Conservation (phyloP, 2,888 invertebrate species). For the Melolontha melolontha region DNA sequence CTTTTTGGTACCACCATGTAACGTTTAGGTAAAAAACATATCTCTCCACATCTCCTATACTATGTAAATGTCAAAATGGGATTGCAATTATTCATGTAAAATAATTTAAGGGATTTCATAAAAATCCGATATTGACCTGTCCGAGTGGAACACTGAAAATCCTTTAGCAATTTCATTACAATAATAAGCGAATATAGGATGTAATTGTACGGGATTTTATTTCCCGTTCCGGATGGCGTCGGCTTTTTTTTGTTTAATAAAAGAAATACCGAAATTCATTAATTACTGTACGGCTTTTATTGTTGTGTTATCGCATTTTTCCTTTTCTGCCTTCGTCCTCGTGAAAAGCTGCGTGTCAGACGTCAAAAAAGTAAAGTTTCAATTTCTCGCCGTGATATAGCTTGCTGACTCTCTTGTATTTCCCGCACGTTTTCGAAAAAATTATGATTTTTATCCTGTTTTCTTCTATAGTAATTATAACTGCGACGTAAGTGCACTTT, state of each 20-base stretch:
- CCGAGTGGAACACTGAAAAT: too few species aligned
- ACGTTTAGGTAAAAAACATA: too few species aligned
- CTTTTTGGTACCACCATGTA: too few species aligned
- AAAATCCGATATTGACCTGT: too few species aligned
- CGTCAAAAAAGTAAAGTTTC: slow-evolving; percentile 19
- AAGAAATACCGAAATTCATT: slow-evolving; percentile 16
- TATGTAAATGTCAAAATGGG: too few species aligned
- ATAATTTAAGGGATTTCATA: too few species aligned
- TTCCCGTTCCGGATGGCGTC: slow-evolving; percentile 4
- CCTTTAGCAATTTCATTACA: slow-evolving; percentile 13
- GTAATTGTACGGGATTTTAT: slow-evolving; percentile 19
- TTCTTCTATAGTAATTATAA: too few species aligned
- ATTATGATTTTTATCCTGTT: background rate
- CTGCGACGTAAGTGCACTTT: too few species aligned
- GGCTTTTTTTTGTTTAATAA: slow-evolving; percentile 19
- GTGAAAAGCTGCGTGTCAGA: background rate
- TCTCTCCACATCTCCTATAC: too few species aligned
- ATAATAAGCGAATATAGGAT: slow-evolving; percentile 19
- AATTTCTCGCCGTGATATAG: background rate
- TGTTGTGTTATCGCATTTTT: slow-evolving; percentile 22
- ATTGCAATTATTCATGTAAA: too few species aligned
- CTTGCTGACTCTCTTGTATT: background rate
- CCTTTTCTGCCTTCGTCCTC: slow-evolving; percentile 9
- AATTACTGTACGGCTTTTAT: slow-evolving; percentile 21
- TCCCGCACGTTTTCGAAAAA: background rate